phyloP scores from a whole-genome alignment of 2,113 vertebrate genomes.

The Meleagris gallopavo region DNA sequence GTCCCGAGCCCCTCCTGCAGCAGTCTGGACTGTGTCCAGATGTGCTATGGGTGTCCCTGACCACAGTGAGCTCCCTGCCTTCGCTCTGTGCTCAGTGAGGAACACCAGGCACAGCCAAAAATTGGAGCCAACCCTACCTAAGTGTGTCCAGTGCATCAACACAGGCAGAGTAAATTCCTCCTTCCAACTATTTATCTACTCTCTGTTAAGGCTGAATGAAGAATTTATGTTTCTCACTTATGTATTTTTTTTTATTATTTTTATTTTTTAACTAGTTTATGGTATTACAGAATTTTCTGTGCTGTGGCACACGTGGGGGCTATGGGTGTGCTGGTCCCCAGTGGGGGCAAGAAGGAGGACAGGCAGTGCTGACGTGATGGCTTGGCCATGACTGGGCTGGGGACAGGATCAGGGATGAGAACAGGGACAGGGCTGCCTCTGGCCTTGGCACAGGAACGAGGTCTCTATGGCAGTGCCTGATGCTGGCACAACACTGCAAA shows the following conservation, averaged over 20 bases:
- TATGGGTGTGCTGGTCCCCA: neutral
- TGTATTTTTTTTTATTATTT: no score
- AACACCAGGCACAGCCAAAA: accelerated
- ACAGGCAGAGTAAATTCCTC: neutral
- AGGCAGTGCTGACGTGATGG: neutral
- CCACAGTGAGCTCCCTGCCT: neutral
- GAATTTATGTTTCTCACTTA: neutral
- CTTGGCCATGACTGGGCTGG: neutral
- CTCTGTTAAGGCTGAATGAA: neutral
- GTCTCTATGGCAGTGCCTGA: neutral
- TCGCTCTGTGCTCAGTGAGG: neutral
- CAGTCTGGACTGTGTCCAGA: neutral
- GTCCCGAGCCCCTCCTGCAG: neutral
- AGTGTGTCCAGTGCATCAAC: neutral
- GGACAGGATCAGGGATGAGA: neutral
- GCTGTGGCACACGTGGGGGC: neutral
- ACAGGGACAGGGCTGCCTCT: neutral
- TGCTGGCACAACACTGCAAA: neutral
- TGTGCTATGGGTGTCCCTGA: accelerated
- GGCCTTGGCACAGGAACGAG: neutral
- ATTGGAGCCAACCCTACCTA: accelerated
- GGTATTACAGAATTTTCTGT: neutral
- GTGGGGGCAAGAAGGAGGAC: neutral
- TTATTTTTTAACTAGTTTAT: neutral
- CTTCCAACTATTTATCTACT: neutral